phyloP scores from a whole-genome alignment of 2,797 vertebrate genomes.

The Microctenopoma stevenorrisi region DNA sequence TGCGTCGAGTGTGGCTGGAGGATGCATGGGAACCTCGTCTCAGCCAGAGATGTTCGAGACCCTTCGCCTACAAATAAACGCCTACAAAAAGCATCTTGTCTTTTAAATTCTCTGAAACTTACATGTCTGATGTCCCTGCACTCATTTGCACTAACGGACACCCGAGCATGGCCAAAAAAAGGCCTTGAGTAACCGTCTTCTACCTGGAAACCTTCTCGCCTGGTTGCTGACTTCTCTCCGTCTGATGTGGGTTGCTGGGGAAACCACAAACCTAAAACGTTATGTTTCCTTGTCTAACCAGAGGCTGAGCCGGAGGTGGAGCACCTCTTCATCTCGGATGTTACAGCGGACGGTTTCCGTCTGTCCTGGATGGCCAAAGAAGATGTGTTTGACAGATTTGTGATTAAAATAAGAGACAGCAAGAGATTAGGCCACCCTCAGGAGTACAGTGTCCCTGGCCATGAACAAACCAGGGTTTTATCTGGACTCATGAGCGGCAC shows the following conservation, averaged over 20 bases:
- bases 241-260: slow-evolving; percentile 28
- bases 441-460: slow-evolving; percentile 85
- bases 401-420: slow-evolving; percentile 94
- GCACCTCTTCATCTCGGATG: slow-evolving; percentile 93
- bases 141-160: slow-evolving; percentile 55
- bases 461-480: slow-evolving; percentile 89
- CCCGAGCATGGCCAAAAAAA: slow-evolving; percentile 65
- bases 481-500: slow-evolving; percentile 90
- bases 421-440: slow-evolving; percentile 87
- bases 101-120: slow-evolving; percentile 21
- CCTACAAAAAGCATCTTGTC: slow-evolving; percentile 42
- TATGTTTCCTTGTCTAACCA: slow-evolving; percentile 81
- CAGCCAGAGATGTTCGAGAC: neutral
- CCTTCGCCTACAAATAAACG: slow-evolving; percentile 49
- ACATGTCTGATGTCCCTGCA: slow-evolving; percentile 4
- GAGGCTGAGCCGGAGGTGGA: slow-evolving; percentile 96
- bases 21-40: slow-evolving; percentile 62
- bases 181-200: slow-evolving; percentile 20
- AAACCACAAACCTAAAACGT: slow-evolving; percentile 29
- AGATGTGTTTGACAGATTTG: slow-evolving; percentile 92
- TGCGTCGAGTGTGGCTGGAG: slow-evolving; percentile 40
- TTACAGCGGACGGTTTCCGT: slow-evolving; percentile 89
- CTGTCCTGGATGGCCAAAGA: slow-evolving; percentile 94
- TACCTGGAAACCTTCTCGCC: slow-evolving; percentile 34
- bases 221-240: slow-evolving; percentile 37